phyloP scores from a whole-genome alignment of 2,113 vertebrate species.

The Caloenas nicobarica region DNA sequence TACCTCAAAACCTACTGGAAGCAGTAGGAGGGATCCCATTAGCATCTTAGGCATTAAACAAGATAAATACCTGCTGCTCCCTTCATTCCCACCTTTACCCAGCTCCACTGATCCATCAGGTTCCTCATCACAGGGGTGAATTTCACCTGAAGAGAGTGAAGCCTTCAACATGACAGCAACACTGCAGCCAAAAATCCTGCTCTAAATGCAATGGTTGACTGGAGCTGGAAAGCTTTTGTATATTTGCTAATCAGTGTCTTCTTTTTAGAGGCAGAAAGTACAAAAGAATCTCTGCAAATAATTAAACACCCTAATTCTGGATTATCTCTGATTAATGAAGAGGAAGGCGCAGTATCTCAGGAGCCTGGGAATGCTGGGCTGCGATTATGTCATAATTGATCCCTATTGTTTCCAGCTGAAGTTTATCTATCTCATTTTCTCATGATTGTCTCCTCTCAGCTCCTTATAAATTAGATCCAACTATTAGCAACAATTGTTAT shows the following conservation, averaged over 20 bases:
- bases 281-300: slow-evolving; percentile 65
- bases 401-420: slow-evolving; percentile 56
- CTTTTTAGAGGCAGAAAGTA: slow-evolving; percentile 48
- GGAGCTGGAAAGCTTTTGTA: slow-evolving; percentile 44
- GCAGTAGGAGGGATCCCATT: background rate
- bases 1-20: background rate
- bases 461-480: slow-evolving; percentile 58
- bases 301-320: slow-evolving; percentile 65
- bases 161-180: background rate
- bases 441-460: slow-evolving; percentile 40
- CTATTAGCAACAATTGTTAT: background rate
- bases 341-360: slow-evolving; percentile 28
- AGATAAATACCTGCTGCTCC: background rate
- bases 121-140: background rate
- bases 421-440: slow-evolving; percentile 65
- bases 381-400: slow-evolving; percentile 66
- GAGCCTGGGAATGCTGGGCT: slow-evolving; percentile 15
- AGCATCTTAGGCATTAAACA: background rate
- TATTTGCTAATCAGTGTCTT: slow-evolving; percentile 55
- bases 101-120: background rate
- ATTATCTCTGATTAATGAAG: slow-evolving; percentile 68
- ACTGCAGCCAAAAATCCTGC: background rate
- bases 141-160: slow-evolving; percentile 8
- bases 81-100: background rate
- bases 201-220: slow-evolving; percentile 15